Evolutionary conservation across 2,113 vertebrate genomes (phyloP), one percentile per base, ranked within the genome.

Genomic region (Colistium nudipinnis): DNA sequence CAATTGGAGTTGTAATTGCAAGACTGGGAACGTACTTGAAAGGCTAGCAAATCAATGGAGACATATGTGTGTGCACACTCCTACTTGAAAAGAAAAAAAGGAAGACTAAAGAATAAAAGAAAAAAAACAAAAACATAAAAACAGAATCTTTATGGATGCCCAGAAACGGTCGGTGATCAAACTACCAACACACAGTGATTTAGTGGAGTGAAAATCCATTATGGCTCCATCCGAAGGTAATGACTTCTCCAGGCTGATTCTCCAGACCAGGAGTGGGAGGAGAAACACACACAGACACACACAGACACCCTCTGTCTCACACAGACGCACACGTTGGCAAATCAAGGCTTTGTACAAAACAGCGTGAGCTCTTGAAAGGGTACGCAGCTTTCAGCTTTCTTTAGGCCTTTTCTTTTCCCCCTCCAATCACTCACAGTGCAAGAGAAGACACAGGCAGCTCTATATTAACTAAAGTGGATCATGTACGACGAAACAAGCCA

Each of bases 241-340:
- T 92, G 89, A 90, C 87, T 92, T 91, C 82, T 87, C 78, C 78
- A 86, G 71, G 80, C 89, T 91, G 87, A 90, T 91, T 85, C 88
- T 81, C 62, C 77, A 78, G 60, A 83, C 74, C 73, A 85, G 61
- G 57, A 70, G 64, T 63, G 55, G 74, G 66, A 62, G 79, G 68
- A 49, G 63, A 84, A 70, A 74, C 47, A 13, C 36, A 49, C 48
- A 36, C 19, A 48, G n/a, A 63, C 51, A 59, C 39, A 61, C 48
- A 77, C 30, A 51, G n/a, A n/a, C n/a, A n/a, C n/a, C n/a, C n/a
- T n/a, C n/a, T n/a, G n/a, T n/a, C n/a, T n/a, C 45, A 25, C 45
- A 36, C 38, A 53, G 7, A 61, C 51, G 31, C 57, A 69, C 7
- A 64, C 9, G 36, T 38, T 78, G 59, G 81, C 79, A 70, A 81